Percentiles rank a stretch among this genome's conserved stretches.
These are phyloP conservation scores for Discoglossus pictus DNA, from an alignment of 2,797 vertebrate genomes.

Conservation along the genomic window DNA sequence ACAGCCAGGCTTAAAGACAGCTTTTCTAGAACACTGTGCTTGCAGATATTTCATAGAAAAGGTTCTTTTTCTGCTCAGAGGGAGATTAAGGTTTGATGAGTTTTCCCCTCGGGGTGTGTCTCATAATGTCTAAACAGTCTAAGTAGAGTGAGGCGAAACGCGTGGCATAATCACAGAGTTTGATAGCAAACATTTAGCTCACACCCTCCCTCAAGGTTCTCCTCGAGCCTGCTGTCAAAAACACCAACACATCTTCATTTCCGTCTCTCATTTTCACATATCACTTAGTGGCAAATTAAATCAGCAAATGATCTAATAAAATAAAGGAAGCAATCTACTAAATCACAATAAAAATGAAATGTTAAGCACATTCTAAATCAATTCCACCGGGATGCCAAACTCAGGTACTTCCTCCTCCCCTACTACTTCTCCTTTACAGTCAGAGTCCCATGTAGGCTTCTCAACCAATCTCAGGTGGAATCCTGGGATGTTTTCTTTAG, in stretches of 20 bases:
- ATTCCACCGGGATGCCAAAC: too few species aligned
- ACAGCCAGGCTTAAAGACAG: too few species aligned
- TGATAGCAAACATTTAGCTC: neutral
- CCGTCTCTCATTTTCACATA: neutral
- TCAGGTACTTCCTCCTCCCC: too few species aligned
- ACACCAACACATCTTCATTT: neutral
- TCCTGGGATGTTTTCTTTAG: too few species aligned
- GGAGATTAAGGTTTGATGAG: constrained; percentile 19
- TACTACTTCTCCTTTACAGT: too few species aligned
- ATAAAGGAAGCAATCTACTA: too few species aligned
- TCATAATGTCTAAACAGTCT: neutral
- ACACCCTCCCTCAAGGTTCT: too few species aligned
- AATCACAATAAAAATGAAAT: too few species aligned
- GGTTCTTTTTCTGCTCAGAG: neutral
- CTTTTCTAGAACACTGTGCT: neutral
- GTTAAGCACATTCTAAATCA: too few species aligned
- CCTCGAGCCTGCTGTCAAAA: neutral
- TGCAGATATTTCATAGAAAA: neutral
- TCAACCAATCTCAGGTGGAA: too few species aligned
- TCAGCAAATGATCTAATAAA: constrained; percentile 1
- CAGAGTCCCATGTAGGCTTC: too few species aligned
- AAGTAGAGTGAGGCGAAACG: constrained; percentile 1
- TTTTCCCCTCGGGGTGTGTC: constrained; percentile 10
- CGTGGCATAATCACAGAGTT: neutral
- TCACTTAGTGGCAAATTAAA: neutral